A percentile compares a stretch with the other conserved stretches of the same genome.
These are phyloP conservation scores for Plumapathes pennacea DNA, from an alignment of 92 coral and sea anemone species.

Conservation along the genomic window DNA sequence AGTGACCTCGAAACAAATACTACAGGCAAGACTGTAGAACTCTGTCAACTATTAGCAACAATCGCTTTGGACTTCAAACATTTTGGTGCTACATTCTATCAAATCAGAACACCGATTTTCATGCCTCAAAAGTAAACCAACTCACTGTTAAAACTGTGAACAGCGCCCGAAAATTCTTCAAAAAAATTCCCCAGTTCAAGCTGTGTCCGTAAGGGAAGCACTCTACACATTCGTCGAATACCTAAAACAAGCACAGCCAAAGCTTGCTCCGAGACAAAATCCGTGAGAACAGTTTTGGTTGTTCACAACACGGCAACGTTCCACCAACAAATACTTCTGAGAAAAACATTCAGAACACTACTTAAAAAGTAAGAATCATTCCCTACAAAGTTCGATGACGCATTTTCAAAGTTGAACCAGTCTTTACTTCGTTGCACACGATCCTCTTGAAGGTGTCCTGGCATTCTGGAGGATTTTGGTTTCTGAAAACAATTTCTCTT, in stretches of 20 bases:
- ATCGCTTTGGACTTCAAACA: conserved; percentile 8
- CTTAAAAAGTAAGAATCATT: conserved; percentile 11
- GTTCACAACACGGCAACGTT: conserved; percentile 44
- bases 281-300: conserved; percentile 38
- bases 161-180: conserved; percentile 37
- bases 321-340: conserved; percentile 37
- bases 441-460: conserved; percentile 48
- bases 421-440: conserved; percentile 48
- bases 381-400: conserved; percentile 9
- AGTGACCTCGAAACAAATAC: conserved; percentile 65
- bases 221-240: conserved; percentile 24
- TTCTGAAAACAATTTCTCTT: conserved; percentile 17
- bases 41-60: conserved; percentile 52
- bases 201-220: conserved; percentile 28
- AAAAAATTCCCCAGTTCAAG: conserved; percentile 29
- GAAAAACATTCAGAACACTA: conserved; percentile 13
- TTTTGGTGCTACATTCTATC: conserved; percentile 36
- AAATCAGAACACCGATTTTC: conserved; percentile 20
- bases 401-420: conserved; percentile 20
- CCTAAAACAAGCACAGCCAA: conserved; percentile 20
- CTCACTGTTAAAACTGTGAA: conserved; percentile 20
- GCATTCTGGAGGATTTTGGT: conserved; percentile 34
- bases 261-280: not conserved
- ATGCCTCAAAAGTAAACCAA: conserved; percentile 34
- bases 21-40: conserved; percentile 43